phyloP scores from a whole-genome alignment of 2,113 vertebrate genomes.

The human region GRCh38 chr13:113007001-113007500 shows the following conservation, averaged over 20 bases:
- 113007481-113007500: too few relatives aligned
- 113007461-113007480: not conserved
- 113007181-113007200: too few relatives aligned
- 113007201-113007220: not conserved
- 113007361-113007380: not conserved
- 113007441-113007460: not conserved
- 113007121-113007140: not conserved
- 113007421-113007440: not conserved
- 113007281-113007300: not conserved
- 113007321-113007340: not conserved
- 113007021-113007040: not conserved
- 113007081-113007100: not conserved
- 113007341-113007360: not conserved
- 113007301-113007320: not conserved
- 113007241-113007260: not conserved
- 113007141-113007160: not conserved
- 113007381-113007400: not conserved
- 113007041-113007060: too few relatives aligned
- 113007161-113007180: too few relatives aligned
- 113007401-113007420: not conserved
- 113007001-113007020: fast-evolving
- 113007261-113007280: not conserved
- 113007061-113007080: not conserved
- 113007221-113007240: not conserved
- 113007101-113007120: not conserved